Conservation (phyloP, 1,140 invertebrate genomes). For the Polypedilum pembai region DNA sequence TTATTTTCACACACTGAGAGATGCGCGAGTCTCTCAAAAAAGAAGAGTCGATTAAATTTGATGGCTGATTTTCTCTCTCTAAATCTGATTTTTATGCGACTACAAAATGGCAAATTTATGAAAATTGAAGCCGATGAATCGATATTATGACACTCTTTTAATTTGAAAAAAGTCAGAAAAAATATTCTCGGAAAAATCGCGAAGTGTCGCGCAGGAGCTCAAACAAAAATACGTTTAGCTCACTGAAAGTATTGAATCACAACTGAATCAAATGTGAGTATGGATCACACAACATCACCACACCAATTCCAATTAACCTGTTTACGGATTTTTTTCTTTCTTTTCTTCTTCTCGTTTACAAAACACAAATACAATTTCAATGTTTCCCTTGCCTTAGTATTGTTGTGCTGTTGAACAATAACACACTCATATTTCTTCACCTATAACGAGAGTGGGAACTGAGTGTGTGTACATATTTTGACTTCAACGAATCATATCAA, state of each 20-base stretch:
- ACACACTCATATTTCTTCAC: background rate
- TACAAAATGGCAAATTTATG: background rate
- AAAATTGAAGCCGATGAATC: background rate
- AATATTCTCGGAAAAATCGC: background rate
- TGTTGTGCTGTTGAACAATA: conserved; percentile 2
- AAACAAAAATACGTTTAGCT: conserved; percentile 7
- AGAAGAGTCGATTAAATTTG: too few species aligned
- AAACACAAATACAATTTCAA: background rate
- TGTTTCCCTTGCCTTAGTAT: background rate
- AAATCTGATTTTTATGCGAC: conserved; percentile 18
- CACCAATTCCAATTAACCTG: conserved; percentile 23
- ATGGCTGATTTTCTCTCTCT: background rate
- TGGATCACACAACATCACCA: conserved; percentile 21
- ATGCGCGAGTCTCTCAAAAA: too few species aligned
- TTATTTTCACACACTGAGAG: too few species aligned
- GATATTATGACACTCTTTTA: conserved; percentile 4
- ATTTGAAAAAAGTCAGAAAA: background rate
- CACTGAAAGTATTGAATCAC: conserved; percentile 23
- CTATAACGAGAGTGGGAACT: conserved; percentile 4
- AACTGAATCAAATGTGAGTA: conserved; percentile 23
- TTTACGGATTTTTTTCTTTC: conserved; percentile 6
- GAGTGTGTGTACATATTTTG: conserved; percentile 10
- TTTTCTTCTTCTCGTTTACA: too few species aligned
- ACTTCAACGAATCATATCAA: conserved; percentile 3
- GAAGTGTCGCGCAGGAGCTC: background rate